Conservation (phyloP, 2,888 invertebrate species). For the Eueremaeus valkanovi region DNA sequence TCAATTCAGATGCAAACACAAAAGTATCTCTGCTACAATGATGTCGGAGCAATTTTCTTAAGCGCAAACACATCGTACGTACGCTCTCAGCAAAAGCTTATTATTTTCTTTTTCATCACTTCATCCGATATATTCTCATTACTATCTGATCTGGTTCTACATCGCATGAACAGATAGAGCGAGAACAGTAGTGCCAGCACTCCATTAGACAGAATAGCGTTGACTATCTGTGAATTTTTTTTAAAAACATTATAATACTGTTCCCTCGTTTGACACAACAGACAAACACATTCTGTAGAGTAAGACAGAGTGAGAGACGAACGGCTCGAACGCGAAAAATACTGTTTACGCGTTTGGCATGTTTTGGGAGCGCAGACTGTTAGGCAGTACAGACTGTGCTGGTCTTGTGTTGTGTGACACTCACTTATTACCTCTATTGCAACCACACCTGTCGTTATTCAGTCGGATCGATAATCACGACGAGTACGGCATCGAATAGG, state of each 20-base stretch:
- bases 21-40: neutral
- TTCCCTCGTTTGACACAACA: neutral
- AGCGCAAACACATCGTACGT: neutral
- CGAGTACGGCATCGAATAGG: constrained; percentile 17
- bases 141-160: no score
- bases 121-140: neutral
- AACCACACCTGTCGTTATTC: constrained; percentile 32
- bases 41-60: neutral
- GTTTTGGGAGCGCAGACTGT: neutral
- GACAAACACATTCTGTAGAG: neutral
- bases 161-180: neutral
- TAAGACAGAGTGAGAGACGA: no score
- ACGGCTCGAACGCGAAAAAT: neutral
- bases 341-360: neutral
- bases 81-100: neutral
- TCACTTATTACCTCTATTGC: constrained; percentile 19
- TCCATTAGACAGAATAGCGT: neutral
- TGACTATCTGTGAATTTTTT: neutral
- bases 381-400: neutral
- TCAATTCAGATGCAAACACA: constrained; percentile 8
- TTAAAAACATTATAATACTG: neutral
- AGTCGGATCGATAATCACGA: constrained; percentile 26
- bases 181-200: neutral
- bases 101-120: neutral
- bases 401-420: neutral